These are phyloP conservation scores for Phaedon cochleariae DNA, from an alignment of 2,888 invertebrate species.

Conservation along the genomic window DNA sequence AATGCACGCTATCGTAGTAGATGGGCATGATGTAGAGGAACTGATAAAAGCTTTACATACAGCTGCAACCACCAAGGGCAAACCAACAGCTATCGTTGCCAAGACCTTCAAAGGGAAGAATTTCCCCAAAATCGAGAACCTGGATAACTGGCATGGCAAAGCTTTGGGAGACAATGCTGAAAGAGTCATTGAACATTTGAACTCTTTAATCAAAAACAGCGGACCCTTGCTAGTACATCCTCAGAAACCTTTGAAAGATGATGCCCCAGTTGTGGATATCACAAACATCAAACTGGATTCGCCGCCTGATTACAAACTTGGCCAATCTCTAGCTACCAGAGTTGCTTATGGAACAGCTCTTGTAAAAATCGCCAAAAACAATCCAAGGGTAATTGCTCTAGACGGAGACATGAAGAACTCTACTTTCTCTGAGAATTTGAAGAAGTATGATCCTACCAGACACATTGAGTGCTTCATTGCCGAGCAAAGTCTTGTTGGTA, in stretches of 20 bases:
- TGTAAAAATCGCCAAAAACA: slow-evolving; percentile 82
- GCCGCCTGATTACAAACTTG: slow-evolving; percentile 84
- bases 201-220: slow-evolving; percentile 73
- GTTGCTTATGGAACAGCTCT: slow-evolving; percentile 94
- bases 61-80: slow-evolving; percentile 76
- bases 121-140: slow-evolving; percentile 90
- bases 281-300: slow-evolving; percentile 75
- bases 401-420: slow-evolving; percentile 99
- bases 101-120: slow-evolving; percentile 96
- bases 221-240: slow-evolving; percentile 71
- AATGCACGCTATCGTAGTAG: slow-evolving; percentile 88
- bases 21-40: slow-evolving; percentile 95
- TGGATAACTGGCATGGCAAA: slow-evolving; percentile 98
- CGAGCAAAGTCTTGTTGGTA: slow-evolving; percentile 97
- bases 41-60: slow-evolving; percentile 89
- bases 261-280: slow-evolving; percentile 79
- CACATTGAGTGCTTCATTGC: slow-evolving; percentile 99
- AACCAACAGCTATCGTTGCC: slow-evolving; percentile 92
- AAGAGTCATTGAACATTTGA: slow-evolving; percentile 73
- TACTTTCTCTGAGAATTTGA: slow-evolving; percentile 93
- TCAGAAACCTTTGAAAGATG: slow-evolving; percentile 70
- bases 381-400: slow-evolving; percentile 87
- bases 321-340: slow-evolving; percentile 85
- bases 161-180: slow-evolving; percentile 86
- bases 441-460: slow-evolving; percentile 74